A percentile compares a stretch with the other conserved stretches of the same genome.
phyloP scores from a whole-genome alignment of 2,113 vertebrate genomes.

The Poecilia latipinna region DNA sequence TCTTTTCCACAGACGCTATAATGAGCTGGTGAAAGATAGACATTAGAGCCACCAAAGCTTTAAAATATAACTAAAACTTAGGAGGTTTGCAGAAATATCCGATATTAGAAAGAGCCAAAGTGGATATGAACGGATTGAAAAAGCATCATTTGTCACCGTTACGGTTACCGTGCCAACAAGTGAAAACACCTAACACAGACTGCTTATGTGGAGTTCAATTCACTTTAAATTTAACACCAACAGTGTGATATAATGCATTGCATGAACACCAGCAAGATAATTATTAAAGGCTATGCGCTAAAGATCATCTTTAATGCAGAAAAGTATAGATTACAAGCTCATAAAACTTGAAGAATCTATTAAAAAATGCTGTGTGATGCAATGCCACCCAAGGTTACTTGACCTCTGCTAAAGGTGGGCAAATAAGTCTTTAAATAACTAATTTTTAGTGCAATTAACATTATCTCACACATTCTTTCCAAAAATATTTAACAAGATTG shows the following conservation, averaged over 20 bases:
- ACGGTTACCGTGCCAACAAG: background rate
- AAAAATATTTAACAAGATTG: background rate
- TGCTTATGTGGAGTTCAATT: background rate
- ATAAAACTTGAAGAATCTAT: too few relatives aligned
- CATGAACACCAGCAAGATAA: background rate
- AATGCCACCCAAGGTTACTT: background rate
- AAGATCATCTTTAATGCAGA: background rate
- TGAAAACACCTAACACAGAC: background rate
- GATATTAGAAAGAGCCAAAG: background rate
- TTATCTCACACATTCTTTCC: background rate
- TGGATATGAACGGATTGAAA: background rate
- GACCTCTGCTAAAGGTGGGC: background rate
- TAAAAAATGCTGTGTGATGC: too few relatives aligned
- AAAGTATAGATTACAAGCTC: background rate
- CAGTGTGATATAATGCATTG: background rate
- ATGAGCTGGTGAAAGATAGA: background rate
- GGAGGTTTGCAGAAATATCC: background rate
- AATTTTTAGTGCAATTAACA: background rate
- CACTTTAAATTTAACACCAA: background rate
- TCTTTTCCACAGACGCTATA: constrained; percentile 1
- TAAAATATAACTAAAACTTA: background rate
- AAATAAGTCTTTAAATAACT: background rate
- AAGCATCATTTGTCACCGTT: background rate
- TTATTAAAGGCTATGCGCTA: background rate
- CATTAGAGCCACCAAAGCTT: background rate